Conservation (phyloP, 2,797 vertebrate species). For the Chromis chromis region DNA sequence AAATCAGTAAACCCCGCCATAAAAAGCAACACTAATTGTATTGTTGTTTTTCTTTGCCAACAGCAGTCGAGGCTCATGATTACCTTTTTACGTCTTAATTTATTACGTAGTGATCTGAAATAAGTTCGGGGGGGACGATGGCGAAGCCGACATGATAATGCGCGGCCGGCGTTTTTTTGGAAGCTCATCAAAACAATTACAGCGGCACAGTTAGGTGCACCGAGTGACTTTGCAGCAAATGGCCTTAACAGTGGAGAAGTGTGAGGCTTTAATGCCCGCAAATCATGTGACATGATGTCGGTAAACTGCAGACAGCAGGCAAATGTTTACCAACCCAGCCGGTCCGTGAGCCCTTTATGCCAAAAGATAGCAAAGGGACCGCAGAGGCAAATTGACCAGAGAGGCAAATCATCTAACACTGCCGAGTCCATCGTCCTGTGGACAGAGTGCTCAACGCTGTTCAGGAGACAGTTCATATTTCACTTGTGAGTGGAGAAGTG, state of each 20-base stretch:
- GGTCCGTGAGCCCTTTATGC: slow-evolving; percentile 34
- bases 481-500: slow-evolving; percentile 44
- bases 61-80: slow-evolving; percentile 15
- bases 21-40: slow-evolving; percentile 23
- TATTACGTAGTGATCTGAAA: slow-evolving; percentile 7
- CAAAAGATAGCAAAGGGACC: slow-evolving; percentile 37
- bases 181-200: slow-evolving; percentile 30
- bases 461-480: slow-evolving; percentile 57
- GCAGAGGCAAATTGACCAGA: slow-evolving; percentile 41
- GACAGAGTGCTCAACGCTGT: slow-evolving; percentile 48
- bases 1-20: slow-evolving; percentile 21
- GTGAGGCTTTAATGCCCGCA: slow-evolving; percentile 15
- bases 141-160: slow-evolving; percentile 2
- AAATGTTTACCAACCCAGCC: slow-evolving; percentile 49
- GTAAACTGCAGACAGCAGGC: slow-evolving; percentile 53
- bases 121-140: slow-evolving; percentile 2
- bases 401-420: slow-evolving; percentile 45
- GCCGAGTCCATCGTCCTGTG: slow-evolving; percentile 53
- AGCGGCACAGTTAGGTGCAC: background rate
- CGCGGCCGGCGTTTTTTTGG: slow-evolving; percentile 17
- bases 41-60: slow-evolving; percentile 12
- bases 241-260: background rate
- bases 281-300: slow-evolving; percentile 46
- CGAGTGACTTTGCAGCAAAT: slow-evolving; percentile 11
- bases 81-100: slow-evolving; percentile 17